Evolutionary conservation across 2,888 invertebrate genomes (phyloP), one percentile per base, ranked within the genome.

Genomic region (Horisme vitalbata): DNA sequence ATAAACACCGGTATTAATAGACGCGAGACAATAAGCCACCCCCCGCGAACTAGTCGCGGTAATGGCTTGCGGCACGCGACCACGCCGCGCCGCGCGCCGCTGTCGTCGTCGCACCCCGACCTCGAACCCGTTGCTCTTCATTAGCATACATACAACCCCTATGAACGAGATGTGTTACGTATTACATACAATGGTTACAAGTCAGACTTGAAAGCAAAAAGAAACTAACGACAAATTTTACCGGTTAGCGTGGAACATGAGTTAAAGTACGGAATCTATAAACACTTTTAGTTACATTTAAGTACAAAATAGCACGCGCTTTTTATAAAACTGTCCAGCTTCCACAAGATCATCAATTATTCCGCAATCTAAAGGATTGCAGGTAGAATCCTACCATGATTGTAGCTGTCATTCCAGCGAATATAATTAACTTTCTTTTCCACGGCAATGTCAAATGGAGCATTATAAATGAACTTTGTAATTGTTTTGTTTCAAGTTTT

Each of bases 1-100:
- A 79, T 80, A 84, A 79, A 80, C 78, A 77, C 73, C 65, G 74
- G 71, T 78, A 81, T 82, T 81, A 86, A 84, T 85, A 85, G 84
- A 82, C 72, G 75, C 79, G 78, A 86, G 86, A 87, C 85, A 87
- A 84, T 83, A 84, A 79, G 81, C 78, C 76, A 81, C 78, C 85
- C 80, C 77, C 71, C 70, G 71, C 71, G 72, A 76, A 73, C 75
- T 70, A 76, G 80, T 72, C 75, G 73, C 72, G 68, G 76, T 85
- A 87, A 86, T 86, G 83, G 79, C 66, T 63, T 67, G 55, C 65
- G 68, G 74, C 87, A 87, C 87, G 87, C 87, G 75, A 87, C 30
- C 52, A 32, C 39, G 54, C 71, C 64, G 60, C 68, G 63, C 65
- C 63, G 11, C 28, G 20, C 71, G 62, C 69, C n/a, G n/a, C n/a